These are phyloP conservation scores for Hippocampus kuda DNA, from an alignment of 2,797 vertebrate genomes.

Conservation along the genomic window DNA sequence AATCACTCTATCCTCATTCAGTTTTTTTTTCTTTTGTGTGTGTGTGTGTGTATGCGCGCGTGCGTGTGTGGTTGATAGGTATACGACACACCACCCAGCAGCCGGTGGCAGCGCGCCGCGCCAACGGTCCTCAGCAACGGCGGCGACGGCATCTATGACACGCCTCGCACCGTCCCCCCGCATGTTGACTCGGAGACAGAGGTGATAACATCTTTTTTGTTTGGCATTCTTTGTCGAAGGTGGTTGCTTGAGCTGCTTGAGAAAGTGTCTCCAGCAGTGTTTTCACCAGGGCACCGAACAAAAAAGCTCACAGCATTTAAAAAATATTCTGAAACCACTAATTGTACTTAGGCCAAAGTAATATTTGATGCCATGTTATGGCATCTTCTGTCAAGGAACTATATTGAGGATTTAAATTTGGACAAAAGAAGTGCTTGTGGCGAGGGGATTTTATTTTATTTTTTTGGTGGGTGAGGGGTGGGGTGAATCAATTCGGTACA, in stretches of 20 bases:
- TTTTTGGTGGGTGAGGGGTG: too few species aligned
- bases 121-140: slow-evolving; percentile 28
- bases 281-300: too few species aligned
- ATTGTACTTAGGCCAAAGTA: neutral
- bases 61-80: slow-evolving; percentile 57
- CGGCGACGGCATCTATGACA: slow-evolving; percentile 70
- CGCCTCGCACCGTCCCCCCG: slow-evolving; percentile 62
- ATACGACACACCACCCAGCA: slow-evolving; percentile 79
- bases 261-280: too few species aligned
- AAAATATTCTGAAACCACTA: too few species aligned
- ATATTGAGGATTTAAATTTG: too few species aligned
- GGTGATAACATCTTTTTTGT: slow-evolving; percentile 37
- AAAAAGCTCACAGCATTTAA: too few species aligned
- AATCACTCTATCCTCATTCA: neutral
- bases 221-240: neutral
- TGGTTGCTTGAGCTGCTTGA: neutral
- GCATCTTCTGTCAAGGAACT: neutral
- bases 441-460: too few species aligned
- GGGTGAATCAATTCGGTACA: too few species aligned
- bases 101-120: slow-evolving; percentile 63
- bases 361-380: neutral
- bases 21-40: too few species aligned
- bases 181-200: slow-evolving; percentile 54
- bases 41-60: too few species aligned
- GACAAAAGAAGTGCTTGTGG: neutral